Evolutionary conservation across 1,140 invertebrate genomes (phyloP), one percentile per base, ranked within the genome.

Genomic region (Hyles vespertilio): DNA sequence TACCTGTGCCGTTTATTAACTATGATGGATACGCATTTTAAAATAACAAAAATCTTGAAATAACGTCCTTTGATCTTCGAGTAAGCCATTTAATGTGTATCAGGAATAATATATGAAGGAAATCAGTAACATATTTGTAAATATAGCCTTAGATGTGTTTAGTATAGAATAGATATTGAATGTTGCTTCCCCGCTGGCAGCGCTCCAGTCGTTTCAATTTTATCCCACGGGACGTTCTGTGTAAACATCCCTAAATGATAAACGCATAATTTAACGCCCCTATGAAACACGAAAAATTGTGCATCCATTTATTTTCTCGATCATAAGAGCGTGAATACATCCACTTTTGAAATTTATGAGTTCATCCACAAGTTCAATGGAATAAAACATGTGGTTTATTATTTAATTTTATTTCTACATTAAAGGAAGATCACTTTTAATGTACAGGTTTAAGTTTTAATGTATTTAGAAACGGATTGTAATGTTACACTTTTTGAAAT

Each of bases 171-270:
- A 40, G 22, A 10, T 10, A n/a, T 32, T 51, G 46, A 40, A 11
- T 48, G 12, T 22, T 48, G 53, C 66, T 62, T 22, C 22, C 22
- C 56, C 43, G 69, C 76, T 86, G 85, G 85, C 85, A 83, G 58
- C 55, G 77, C 73, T 88, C 85, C 85, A 88, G 84, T 83, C 79
- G 70, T 87, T 88, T 87, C 84, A 88, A 88, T 88, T 85, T 84
- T 76, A 81, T 78, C 76, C 70, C 74, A 70, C 73, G 73, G 75
- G 78, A 77, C 66, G 65, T 63, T 70, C 63, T 74, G 75, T 82
- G 79, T 85, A 84, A 88, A 88, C 78, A 84, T 81, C 77, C 76
- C 78, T 81, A 84, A 86, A 84, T 82, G 80, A 84, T 85, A 86
- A 85, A 87, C 77, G 76, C 75, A 79, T 81, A 81, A 82, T 86